A percentile compares a stretch with the other conserved stretches of the same genome.
phyloP scores from a whole-genome alignment of 2,797 vertebrate species.

The Phrynocephalus forsythii region DNA sequence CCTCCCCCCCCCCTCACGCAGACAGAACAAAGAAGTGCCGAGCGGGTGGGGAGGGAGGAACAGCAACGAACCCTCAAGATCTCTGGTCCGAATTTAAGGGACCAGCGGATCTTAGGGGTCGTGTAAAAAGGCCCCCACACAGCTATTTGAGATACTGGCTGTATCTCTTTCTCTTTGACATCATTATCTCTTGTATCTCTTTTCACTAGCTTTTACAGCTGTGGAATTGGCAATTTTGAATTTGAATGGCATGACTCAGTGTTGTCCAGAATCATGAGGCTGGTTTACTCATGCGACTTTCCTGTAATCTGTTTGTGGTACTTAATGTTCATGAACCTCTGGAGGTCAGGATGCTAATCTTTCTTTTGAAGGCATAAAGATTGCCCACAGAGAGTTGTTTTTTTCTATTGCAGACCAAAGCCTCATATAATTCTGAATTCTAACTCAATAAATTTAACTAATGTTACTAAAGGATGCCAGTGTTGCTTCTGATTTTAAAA shows the following conservation, averaged over 20 bases:
- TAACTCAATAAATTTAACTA: not conserved
- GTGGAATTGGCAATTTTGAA: not conserved
- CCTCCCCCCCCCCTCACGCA: no score
- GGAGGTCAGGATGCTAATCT: slow-evolving; percentile 5
- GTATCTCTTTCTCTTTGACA: not conserved
- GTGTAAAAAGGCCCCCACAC: no score
- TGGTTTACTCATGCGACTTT: slow-evolving; percentile 37
- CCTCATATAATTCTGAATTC: not conserved
- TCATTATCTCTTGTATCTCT: not conserved
- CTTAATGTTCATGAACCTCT: slow-evolving; percentile 22
- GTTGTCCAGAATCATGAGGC: slow-evolving; percentile 32
- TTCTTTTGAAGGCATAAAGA: not conserved
- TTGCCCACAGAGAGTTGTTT: not conserved
- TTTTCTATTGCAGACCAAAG: not conserved
- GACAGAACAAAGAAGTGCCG: no score
- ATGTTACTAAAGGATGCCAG: not conserved
- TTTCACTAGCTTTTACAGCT: slow-evolving; percentile 19
- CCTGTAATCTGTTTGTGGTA: slow-evolving; percentile 31
- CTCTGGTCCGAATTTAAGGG: no score
- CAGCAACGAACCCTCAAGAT: no score
- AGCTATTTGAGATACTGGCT: slow-evolving; percentile 7
- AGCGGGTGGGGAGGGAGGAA: no score
- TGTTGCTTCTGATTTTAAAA: not conserved
- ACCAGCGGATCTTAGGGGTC: no score
- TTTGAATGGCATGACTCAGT: slow-evolving; percentile 42